These are phyloP conservation scores for Calcarius lapponicus DNA, from an alignment of 2,797 vertebrate genomes.

Conservation along the genomic window DNA sequence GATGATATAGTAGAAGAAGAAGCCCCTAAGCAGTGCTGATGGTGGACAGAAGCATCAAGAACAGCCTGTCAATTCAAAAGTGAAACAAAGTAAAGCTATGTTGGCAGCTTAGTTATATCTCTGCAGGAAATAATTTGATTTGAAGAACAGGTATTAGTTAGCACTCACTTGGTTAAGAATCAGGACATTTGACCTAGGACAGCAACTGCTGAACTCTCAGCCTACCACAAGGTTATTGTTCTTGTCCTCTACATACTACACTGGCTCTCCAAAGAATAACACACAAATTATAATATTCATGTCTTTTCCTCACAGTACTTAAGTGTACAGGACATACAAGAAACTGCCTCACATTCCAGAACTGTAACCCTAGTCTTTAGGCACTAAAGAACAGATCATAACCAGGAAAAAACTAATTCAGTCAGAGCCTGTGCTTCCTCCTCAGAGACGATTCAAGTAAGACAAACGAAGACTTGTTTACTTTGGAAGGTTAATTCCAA, in stretches of 20 bases:
- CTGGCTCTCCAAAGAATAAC: neutral
- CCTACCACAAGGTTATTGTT: neutral
- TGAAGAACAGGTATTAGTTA: neutral
- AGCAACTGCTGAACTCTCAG: neutral
- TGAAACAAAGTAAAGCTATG: neutral
- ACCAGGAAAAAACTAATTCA: neutral
- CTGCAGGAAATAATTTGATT: neutral
- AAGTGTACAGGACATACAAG: neutral
- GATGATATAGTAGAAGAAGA: neutral
- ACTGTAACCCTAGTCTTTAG: neutral
- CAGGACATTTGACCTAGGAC: neutral
- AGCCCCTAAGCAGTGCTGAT: neutral
- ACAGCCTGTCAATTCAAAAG: neutral
- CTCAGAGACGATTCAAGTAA: neutral
- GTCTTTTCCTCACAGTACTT: neutral
- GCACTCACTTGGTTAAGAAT: neutral
- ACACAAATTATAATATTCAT: neutral
- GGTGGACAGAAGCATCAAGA: neutral
- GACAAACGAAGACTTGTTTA: neutral
- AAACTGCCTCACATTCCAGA: constrained; percentile 2
- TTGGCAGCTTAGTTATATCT: neutral
- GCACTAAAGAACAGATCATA: neutral
- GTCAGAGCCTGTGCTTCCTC: neutral
- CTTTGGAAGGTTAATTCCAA: constrained; percentile 26
- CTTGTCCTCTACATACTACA: neutral